A percentile compares a stretch with the other conserved stretches of the same genome.
Evolutionary conservation across 2,113 vertebrate genomes (phyloP).

Genomic region (Nematolebias whitei): DNA sequence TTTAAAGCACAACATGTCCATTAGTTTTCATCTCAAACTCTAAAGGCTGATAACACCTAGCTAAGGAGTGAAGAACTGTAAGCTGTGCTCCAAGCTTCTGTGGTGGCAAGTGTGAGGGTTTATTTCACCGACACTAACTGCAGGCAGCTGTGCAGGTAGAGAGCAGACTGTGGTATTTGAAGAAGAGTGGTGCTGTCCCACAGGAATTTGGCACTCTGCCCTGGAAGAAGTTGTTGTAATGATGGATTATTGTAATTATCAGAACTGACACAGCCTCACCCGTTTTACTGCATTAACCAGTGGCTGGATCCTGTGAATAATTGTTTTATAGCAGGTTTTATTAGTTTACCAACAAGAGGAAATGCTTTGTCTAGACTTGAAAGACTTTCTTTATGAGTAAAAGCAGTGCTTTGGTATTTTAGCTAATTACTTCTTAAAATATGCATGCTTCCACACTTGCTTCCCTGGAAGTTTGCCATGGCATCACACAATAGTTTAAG

Average conservation of each 20-base stretch:
- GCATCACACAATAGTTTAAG: constrained; percentile 44
- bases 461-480: constrained; percentile 51
- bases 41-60: constrained; percentile 5
- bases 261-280: constrained; percentile 71
- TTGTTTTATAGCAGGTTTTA: constrained; percentile 78
- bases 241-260: constrained; percentile 79
- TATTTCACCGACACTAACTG: constrained; percentile 20
- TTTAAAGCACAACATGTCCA: constrained; percentile 15
- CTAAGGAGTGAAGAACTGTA: constrained; percentile 78
- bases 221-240: constrained; percentile 68
- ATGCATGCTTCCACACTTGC: constrained; percentile 58
- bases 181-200: constrained; percentile 66
- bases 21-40: neutral
- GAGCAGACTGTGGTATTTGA: constrained; percentile 50
- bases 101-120: constrained; percentile 83
- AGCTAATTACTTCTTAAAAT: constrained; percentile 69
- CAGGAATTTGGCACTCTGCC: constrained; percentile 75
- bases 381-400: constrained; percentile 73
- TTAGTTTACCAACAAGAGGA: constrained; percentile 82
- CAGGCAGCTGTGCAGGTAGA: constrained; percentile 57
- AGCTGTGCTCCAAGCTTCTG: constrained; percentile 82
- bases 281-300: constrained; percentile 70
- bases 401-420: constrained; percentile 72
- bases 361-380: constrained; percentile 82
- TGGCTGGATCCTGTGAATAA: constrained; percentile 78